A percentile compares a stretch with the other conserved stretches of the same genome.
Conservation (phyloP, 2,113 vertebrate species). For the Phyllostomus hastatus region DNA sequence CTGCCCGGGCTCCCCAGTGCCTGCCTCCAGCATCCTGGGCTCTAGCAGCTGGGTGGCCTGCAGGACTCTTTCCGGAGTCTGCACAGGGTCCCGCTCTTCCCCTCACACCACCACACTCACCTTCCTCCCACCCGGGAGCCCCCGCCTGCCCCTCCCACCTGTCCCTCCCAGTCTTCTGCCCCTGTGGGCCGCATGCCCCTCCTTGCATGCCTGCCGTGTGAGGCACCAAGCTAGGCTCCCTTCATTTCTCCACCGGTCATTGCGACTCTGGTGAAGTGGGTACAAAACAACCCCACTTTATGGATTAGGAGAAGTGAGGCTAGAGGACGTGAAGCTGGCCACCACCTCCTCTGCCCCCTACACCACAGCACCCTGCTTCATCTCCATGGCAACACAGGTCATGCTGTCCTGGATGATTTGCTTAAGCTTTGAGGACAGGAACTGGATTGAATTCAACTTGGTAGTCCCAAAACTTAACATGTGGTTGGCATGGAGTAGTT, state of each 20-base stretch:
- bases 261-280: background rate
- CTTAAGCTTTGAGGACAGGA: background rate
- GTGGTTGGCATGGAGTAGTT: background rate
- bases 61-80: background rate
- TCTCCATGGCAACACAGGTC: background rate
- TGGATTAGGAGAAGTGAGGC: background rate
- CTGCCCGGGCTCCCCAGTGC: background rate
- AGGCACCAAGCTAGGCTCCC: background rate
- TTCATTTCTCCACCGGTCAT: background rate
- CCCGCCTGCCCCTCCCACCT: background rate
- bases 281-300: background rate
- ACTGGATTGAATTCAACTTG: background rate
- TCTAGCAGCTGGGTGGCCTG: background rate
- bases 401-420: background rate
- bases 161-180: background rate
- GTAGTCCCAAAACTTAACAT: background rate
- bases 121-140: background rate
- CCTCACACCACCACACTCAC: accelerated
- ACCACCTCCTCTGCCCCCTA: too few relatives aligned
- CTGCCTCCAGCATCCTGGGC: background rate
- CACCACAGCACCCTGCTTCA: background rate
- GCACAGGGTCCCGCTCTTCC: too few relatives aligned
- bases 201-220: background rate
- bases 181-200: background rate
- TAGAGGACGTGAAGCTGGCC: background rate